Base-by-base conservation (phyloP, 1,140 invertebrate genomes). In the Caenorhabditis briggsae region DNA sequence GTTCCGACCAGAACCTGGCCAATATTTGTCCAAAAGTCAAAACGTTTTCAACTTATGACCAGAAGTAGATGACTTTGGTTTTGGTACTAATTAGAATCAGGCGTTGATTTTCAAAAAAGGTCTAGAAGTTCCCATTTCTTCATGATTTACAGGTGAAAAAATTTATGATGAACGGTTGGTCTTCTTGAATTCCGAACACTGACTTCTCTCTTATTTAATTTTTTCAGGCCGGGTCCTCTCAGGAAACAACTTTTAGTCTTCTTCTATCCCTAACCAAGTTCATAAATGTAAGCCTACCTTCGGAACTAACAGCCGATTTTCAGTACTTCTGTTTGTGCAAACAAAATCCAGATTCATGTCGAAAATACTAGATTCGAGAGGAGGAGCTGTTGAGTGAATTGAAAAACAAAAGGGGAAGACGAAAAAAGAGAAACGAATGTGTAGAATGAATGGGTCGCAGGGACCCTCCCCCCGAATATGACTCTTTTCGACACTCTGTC, bases 341-440 rank as follows among this genome's bases (percentile, higher is more conserved):
- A 50, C 70, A 50, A 78, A 78, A 50, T 78, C 70, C 46, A 78
- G 18, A 41, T 78, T 78, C 70, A 78, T 78, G 59, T 25, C 23
- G 59, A 61, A 20, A 20, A n/a, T 7, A 58, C 7, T 5, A 14
- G 23, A 61, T 20, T 25, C 9, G 23, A 25, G 25, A 23, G 14
- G 23, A 61, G 23, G 23, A 61, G 1, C 33, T 12, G n/a, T 20
- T 61, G n/a, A n/a, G 11, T 23, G 20, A 25, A 70, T 70, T 46
- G 64, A 50, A 78, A 78, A 78, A 78, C 70, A 78, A 50, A 50
- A 23, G 46, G 23, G 33, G 33, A 33, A 33, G 33, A 3, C 33
- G 33, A 50, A 23, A 43, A n/a, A 78, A 50, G 33, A 20, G 46
- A 50, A 50, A n/a, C 8, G 70, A 50, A 70, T 25, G 59, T 53